Conservation (phyloP, 1,140 invertebrate species). For the Hypothenemus hampei region DNA sequence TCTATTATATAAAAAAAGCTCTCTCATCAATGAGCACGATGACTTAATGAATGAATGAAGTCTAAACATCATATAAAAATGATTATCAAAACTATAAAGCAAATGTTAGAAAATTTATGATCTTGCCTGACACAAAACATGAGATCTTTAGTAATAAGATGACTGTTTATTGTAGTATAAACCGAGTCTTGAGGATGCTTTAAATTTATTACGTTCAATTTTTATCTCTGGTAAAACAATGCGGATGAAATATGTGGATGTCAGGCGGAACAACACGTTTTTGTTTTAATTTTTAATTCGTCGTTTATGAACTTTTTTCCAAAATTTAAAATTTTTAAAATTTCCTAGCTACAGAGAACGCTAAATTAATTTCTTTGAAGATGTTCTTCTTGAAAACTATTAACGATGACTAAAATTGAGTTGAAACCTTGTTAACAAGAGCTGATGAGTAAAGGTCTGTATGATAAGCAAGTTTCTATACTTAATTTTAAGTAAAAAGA, state of each 20-base stretch:
- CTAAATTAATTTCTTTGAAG: no score
- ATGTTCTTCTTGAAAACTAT: no score
- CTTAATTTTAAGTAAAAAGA: no score
- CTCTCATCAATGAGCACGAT: slow-evolving; percentile 6
- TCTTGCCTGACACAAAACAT: slow-evolving; percentile 12
- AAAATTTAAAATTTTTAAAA: no score
- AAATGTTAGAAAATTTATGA: slow-evolving; percentile 17
- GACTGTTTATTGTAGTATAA: slow-evolving; percentile 21
- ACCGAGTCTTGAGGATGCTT: slow-evolving; percentile 13
- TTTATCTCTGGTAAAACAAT: slow-evolving; percentile 23
- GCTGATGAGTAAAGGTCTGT: no score
- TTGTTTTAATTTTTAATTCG: slow-evolving; percentile 13
- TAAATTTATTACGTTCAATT: slow-evolving; percentile 15
- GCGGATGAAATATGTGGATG: slow-evolving; percentile 10
- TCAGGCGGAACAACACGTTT: background rate
- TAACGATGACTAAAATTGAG: no score
- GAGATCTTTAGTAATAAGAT: slow-evolving; percentile 22
- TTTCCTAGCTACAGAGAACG: no score
- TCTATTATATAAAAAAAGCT: background rate
- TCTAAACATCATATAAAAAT: slow-evolving; percentile 15
- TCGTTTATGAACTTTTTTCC: no score
- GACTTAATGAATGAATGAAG: slow-evolving; percentile 8
- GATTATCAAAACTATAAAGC: slow-evolving; percentile 11
- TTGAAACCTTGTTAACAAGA: no score
- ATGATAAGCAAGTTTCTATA: no score